phyloP scores from a whole-genome alignment of 2,113 vertebrate genomes.

The Budorcas taxicolor region DNA sequence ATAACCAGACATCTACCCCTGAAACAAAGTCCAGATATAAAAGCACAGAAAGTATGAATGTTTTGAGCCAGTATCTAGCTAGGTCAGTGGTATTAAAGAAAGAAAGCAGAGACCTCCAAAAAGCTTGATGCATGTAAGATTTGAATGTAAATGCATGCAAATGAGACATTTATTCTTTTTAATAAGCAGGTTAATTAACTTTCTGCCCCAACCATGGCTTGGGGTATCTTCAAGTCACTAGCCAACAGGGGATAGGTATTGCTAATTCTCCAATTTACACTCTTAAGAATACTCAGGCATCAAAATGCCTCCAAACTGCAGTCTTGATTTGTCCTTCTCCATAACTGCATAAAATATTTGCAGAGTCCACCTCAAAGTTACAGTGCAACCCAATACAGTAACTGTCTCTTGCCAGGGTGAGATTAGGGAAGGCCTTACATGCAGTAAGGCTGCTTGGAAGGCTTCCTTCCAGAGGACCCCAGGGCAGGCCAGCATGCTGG shows the following conservation, averaged over 20 bases:
- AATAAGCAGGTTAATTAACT: constrained; percentile 74
- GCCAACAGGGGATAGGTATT: constrained; percentile 43
- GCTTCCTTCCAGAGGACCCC: constrained; percentile 18
- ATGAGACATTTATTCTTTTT: constrained; percentile 72
- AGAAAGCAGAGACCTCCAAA: constrained; percentile 26
- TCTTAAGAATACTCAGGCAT: not conserved
- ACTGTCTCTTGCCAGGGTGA: not conserved
- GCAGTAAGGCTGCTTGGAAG: not conserved
- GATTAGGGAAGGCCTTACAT: constrained; percentile 26
- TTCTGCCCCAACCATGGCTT: constrained; percentile 63
- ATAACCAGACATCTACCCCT: constrained; percentile 8
- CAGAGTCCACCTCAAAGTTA: not conserved
- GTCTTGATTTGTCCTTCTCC: not conserved
- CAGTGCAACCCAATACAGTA: not conserved
- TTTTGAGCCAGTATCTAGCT: not conserved
- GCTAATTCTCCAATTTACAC: constrained; percentile 19
- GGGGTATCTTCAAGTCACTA: constrained; percentile 51
- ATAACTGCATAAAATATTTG: not conserved
- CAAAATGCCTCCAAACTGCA: not conserved
- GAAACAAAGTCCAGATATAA: constrained; percentile 48
- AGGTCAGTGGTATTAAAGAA: not conserved
- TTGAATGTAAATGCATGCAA: constrained; percentile 67
- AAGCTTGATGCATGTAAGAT: constrained; percentile 20
- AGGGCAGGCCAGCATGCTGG: not conserved
- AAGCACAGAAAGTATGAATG: constrained; percentile 44